Percentiles rank a stretch among this genome's conserved stretches.
phyloP scores from a whole-genome alignment of 2,113 vertebrate species.

The Syngnathus scovelli region DNA sequence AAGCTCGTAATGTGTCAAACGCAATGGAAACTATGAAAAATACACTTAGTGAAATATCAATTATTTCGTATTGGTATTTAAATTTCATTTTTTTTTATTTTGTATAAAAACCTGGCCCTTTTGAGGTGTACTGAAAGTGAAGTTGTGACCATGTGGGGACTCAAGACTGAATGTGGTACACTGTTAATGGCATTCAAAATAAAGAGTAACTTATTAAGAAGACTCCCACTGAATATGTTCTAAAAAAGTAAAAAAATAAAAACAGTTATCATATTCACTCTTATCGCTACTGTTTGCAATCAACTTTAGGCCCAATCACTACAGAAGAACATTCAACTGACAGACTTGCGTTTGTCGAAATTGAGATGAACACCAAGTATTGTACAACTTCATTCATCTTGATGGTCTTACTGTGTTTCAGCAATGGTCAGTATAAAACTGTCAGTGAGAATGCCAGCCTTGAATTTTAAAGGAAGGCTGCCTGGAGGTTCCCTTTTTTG shows the following conservation, averaged over 20 bases:
- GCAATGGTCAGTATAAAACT: constrained; percentile 2
- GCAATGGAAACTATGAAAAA: constrained; percentile 49
- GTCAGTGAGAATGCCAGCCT: not conserved
- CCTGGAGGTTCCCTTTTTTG: constrained; percentile 25
- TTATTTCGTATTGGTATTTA: constrained; percentile 17
- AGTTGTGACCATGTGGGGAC: constrained; percentile 18
- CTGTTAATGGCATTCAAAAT: constrained; percentile 21
- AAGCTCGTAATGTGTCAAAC: constrained; percentile 9
- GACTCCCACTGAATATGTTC: constrained; percentile 14
- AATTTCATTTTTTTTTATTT: constrained; percentile 21
- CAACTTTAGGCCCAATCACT: not conserved
- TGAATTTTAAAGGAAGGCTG: not conserved
- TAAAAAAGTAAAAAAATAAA: constrained; percentile 12
- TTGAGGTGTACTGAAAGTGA: constrained; percentile 38
- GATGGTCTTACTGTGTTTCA: not conserved
- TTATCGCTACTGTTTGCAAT: not conserved
- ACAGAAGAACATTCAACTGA: not conserved
- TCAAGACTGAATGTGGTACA: constrained; percentile 18
- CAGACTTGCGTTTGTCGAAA: too few relatives aligned
- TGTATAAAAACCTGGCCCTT: constrained; percentile 34
- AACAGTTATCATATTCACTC: not conserved
- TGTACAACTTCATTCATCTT: not conserved
- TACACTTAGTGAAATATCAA: constrained; percentile 40
- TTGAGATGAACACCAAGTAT: not conserved
- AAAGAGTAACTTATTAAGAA: constrained; percentile 21